phyloP scores from a whole-genome alignment of 2,797 vertebrate genomes.

The Glyptemys insculpta region DNA sequence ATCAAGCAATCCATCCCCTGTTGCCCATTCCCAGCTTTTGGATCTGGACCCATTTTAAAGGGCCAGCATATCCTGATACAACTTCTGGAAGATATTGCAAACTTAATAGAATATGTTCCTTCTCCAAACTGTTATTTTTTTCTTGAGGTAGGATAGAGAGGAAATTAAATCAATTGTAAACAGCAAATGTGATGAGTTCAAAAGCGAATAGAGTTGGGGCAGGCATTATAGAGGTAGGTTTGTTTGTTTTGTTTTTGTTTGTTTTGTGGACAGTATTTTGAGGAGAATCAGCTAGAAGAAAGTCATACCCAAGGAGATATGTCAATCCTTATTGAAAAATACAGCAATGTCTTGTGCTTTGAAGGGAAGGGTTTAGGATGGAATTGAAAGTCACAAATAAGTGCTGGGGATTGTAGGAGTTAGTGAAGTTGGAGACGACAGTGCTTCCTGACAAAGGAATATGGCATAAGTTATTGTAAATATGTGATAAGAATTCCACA shows the following conservation, averaged over 20 bases:
- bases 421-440: slow-evolving; percentile 11
- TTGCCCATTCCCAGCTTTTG: background rate
- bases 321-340: slow-evolving; percentile 60
- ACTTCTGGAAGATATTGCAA: background rate
- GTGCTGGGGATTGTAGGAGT: background rate
- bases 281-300: background rate
- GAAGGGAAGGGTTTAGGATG: slow-evolving; percentile 69
- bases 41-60: background rate
- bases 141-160: background rate
- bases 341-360: slow-evolving; percentile 59
- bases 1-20: too few relatives aligned
- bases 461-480: background rate
- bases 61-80: background rate
- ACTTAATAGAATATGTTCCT: slow-evolving; percentile 1
- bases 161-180: background rate
- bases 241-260: slow-evolving; percentile 10
- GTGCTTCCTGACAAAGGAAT: background rate
- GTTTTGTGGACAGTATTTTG: background rate
- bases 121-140: background rate
- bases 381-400: slow-evolving; percentile 21
- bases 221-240: background rate
- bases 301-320: background rate
- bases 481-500: background rate
- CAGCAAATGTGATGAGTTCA: background rate
- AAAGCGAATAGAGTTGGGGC: background rate